Base-by-base conservation (phyloP, 2,888 invertebrate species). In the Drosophila neonasuta region DNA sequence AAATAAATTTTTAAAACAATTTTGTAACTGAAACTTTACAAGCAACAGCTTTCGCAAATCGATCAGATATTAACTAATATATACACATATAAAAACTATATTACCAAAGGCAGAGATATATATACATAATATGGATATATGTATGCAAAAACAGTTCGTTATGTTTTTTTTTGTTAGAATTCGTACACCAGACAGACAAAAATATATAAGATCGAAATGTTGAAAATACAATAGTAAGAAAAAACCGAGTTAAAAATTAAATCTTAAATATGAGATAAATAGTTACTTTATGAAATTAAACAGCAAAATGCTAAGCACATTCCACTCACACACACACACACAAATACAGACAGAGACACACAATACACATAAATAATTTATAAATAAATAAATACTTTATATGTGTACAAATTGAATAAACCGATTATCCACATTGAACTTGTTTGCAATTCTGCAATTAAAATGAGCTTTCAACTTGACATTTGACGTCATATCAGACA, bases 11-110 rank as follows among this genome's bases (percentile, higher is more conserved):
- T 58, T 54, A 71, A 52, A 55, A 32, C 24, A 24, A 63, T 77
- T 74, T 74, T 74, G 63, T 77, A 68, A 77, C 55, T 64, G 59
- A 57, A 48, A 73, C 62, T 74, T 74, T 74, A 74, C 59, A 68
- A 60, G 74, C 48, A 57, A 60, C 52, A 60, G 59, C 59, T 67
- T 67, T 67, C 56, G 71, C 39, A 41, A 36, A 36, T 13, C 39
- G 58, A 59, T 56, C 55, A 42, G 50, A 42, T 61, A 48, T 32
- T 13, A 62, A 51, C 46, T 39, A 51, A 42, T 32, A 36, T 11
- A 36, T 32, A 32, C 32, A 32, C 10, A 30, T 32, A 44, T 45
- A 45, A 46, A 11, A 36, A 67, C 51, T 63, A 58, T 15, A 51
- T 49, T 63, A 41, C 24, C 24, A 42, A 55, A 41, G 30, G 50